phyloP scores from a whole-genome alignment of 2,888 invertebrate genomes.

The Athripsodes cinereus region DNA sequence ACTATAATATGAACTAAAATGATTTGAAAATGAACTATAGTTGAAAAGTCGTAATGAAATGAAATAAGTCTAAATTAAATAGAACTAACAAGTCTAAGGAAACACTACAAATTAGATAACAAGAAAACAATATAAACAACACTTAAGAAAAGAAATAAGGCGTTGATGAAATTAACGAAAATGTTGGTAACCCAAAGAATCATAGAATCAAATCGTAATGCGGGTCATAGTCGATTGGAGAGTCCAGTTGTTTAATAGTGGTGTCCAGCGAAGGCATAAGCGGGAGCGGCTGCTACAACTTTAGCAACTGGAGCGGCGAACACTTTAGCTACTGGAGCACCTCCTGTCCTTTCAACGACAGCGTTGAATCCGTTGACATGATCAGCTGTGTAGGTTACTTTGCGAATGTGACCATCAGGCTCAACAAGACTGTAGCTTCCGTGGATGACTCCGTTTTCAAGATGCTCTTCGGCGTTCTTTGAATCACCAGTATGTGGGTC shows the following conservation, averaged over 20 bases:
- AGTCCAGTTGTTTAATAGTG: slow-evolving; percentile 12
- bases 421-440: slow-evolving; percentile 50
- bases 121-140: neutral
- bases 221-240: no score
- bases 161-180: neutral
- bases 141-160: neutral
- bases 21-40: neutral
- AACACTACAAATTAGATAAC: no score
- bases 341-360: slow-evolving; percentile 47
- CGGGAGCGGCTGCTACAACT: slow-evolving; percentile 37
- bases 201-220: slow-evolving; percentile 11
- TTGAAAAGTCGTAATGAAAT: neutral
- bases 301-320: slow-evolving; percentile 23
- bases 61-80: neutral
- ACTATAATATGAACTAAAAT: neutral
- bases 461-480: slow-evolving; percentile 46
- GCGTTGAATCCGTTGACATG: slow-evolving; percentile 50
- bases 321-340: slow-evolving; percentile 33
- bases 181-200: slow-evolving; percentile 4
- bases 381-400: slow-evolving; percentile 51
- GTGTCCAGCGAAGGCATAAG: slow-evolving; percentile 26
- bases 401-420: slow-evolving; percentile 46
- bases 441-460: slow-evolving; percentile 50
- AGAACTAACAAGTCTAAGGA: neutral
- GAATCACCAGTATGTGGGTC: slow-evolving; percentile 50